Evolutionary conservation across 2,113 vertebrate genomes (phyloP), one percentile per base, ranked within the genome.

Genomic region (Nanorana parkeri): DNA sequence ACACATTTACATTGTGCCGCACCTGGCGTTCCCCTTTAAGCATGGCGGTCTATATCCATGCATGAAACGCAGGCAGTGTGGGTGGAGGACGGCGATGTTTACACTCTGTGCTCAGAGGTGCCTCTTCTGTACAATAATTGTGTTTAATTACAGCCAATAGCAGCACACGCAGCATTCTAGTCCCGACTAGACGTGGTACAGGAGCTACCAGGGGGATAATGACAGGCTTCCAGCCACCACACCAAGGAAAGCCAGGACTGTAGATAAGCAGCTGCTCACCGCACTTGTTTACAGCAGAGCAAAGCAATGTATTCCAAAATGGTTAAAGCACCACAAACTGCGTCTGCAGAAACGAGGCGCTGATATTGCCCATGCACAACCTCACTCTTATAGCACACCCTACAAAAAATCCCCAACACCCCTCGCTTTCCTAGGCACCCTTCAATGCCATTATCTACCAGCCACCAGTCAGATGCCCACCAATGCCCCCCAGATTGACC

Each of bases 101-200:
- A 80, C 29, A 26, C 17, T 17, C 23, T 5, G 19, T 0, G 20
- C 24, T 47, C 17, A 80, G 67, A 80, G 78, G 67, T 80, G 67
- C 29, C 17, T 17, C 16, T 19, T 17, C 54, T 17, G 36, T 47
- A 58, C 28, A 51, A 47, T 80, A 61, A 80, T 72, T 80, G 61
- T 26, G 24, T 80, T 19, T 80, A 80, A 72, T 80, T 80, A 80
- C 41, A 80, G 24, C 68, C 68, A 64, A 72, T 5, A 51, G 67
- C 67, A 23, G 67, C 67, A 26, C 54, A 69, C 54, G 56, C 78
- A 80, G 73, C 54, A 80, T 54, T 80, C 66, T 71, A 28, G n/a
- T 47, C 36, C 58, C 15, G 67, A 68, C 78, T 51, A 80, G 78
- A 80, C 67, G 21, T 16, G 36, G 16, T 3, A 21, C 55, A 67